phyloP scores from a whole-genome alignment of 2,888 invertebrate genomes.

The Phengaris alcon region DNA sequence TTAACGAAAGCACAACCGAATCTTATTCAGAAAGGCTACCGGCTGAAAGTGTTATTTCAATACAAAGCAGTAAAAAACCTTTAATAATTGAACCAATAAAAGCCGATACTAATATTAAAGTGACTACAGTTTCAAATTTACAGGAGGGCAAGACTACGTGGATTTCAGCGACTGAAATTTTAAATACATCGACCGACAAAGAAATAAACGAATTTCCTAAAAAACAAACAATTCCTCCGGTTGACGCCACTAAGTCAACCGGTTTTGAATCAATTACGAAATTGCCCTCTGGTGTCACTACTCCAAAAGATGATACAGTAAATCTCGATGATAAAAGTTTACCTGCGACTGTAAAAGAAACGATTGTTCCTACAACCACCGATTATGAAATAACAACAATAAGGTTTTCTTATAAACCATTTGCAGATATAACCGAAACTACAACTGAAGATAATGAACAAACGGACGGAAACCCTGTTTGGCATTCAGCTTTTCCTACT shows the following conservation, averaged over 20 bases:
- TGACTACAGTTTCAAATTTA: not conserved
- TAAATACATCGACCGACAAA: conserved; percentile 42
- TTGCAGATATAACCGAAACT: conserved; percentile 48
- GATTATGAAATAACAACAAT: conserved; percentile 73
- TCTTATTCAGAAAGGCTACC: conserved; percentile 56
- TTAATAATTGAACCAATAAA: conserved; percentile 45
- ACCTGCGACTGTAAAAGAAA: conserved; percentile 47
- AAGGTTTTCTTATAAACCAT: conserved; percentile 66
- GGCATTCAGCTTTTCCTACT: conserved; percentile 60
- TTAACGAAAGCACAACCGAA: conserved; percentile 48
- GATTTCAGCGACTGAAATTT: conserved; percentile 23
- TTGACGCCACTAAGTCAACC: conserved; percentile 59
- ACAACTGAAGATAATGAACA: conserved; percentile 38
- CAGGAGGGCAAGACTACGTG: conserved; percentile 19
- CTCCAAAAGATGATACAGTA: conserved; percentile 62
- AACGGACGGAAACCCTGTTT: conserved; percentile 47
- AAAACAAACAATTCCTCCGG: conserved; percentile 54
- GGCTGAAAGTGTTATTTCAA: conserved; percentile 61
- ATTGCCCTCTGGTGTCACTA: conserved; percentile 65
- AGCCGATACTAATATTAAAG: conserved; percentile 15
- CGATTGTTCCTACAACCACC: conserved; percentile 47
- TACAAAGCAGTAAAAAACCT: conserved; percentile 54
- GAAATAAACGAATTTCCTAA: conserved; percentile 43
- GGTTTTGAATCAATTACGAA: conserved; percentile 76
- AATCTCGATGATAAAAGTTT: conserved; percentile 52